Conservation (phyloP, 2,113 vertebrate species). For the Geococcyx californianus region DNA sequence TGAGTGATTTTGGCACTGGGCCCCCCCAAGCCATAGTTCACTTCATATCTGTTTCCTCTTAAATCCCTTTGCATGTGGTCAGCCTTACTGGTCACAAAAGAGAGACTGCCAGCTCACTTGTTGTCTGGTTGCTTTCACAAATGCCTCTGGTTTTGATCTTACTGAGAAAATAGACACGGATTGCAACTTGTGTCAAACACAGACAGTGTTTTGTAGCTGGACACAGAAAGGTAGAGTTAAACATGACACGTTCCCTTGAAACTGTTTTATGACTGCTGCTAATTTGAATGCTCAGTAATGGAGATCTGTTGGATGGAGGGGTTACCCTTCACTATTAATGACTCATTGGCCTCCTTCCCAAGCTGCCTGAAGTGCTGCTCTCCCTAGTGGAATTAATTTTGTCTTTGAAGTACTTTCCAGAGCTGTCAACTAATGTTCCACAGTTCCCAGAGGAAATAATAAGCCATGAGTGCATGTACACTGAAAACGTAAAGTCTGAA, state of each 20-base stretch:
- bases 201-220: not conserved
- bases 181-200: not conserved
- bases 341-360: conserved; percentile 66
- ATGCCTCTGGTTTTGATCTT: conserved; percentile 15
- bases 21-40: conserved; percentile 38
- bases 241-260: not conserved
- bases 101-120: conserved; percentile 1
- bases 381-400: conserved; percentile 68
- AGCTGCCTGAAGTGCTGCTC: conserved; percentile 67
- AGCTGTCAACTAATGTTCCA: conserved; percentile 68
- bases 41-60: conserved; percentile 60
- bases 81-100: not conserved
- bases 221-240: conserved; percentile 20
- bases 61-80: conserved; percentile 7
- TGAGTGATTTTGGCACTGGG: conserved; percentile 14
- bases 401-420: conserved; percentile 75
- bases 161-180: not conserved
- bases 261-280: conserved; percentile 27
- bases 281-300: conserved; percentile 45
- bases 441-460: conserved; percentile 72
- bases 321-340: conserved; percentile 64
- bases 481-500: conserved; percentile 50
- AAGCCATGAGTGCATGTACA: conserved; percentile 56
- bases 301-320: conserved; percentile 47
- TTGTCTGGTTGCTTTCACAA: conserved; percentile 15